Conservation (phyloP, 1,140 invertebrate genomes). For the Aphidius gifuensis region DNA sequence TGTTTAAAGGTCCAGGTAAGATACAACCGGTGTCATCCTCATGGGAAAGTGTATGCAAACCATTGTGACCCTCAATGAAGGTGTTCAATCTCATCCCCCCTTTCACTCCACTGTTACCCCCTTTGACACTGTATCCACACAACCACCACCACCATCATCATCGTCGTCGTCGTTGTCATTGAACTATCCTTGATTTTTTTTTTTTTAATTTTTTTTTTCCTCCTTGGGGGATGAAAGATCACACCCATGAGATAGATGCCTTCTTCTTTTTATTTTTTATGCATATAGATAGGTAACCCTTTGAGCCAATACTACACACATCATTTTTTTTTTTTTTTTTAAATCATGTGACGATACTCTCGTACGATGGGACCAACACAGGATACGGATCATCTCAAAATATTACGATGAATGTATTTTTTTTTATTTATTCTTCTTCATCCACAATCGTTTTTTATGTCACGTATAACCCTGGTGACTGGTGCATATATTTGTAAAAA, state of each 20-base stretch:
- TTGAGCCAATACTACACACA: conserved; percentile 21
- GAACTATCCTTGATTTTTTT: too few relatives aligned
- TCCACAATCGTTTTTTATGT: too few relatives aligned
- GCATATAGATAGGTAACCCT: conserved; percentile 1
- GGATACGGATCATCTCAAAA: too few relatives aligned
- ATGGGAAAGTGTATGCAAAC: conserved; percentile 56
- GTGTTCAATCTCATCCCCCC: neutral
- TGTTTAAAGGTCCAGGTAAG: conserved; percentile 47
- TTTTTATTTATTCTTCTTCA: too few relatives aligned
- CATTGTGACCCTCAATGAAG: conserved; percentile 47
- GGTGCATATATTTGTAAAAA: too few relatives aligned
- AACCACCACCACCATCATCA: neutral
- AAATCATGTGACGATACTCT: too few relatives aligned
- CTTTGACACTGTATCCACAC: conserved; percentile 2
- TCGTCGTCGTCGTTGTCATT: too few relatives aligned
- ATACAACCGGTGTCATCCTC: conserved; percentile 50
- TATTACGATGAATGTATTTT: too few relatives aligned
- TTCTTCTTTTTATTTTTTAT: conserved; percentile 8
- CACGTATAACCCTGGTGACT: too few relatives aligned
- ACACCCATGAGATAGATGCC: conserved; percentile 45
- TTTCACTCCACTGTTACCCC: too few relatives aligned
- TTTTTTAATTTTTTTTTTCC: too few relatives aligned
- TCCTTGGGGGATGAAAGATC: conserved; percentile 31
- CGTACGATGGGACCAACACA: too few relatives aligned
- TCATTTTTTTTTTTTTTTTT: conserved; percentile 28